These are phyloP conservation scores for Centruroides sculpturatus DNA, from an alignment of 1,140 invertebrate genomes.

Conservation along the genomic window DNA sequence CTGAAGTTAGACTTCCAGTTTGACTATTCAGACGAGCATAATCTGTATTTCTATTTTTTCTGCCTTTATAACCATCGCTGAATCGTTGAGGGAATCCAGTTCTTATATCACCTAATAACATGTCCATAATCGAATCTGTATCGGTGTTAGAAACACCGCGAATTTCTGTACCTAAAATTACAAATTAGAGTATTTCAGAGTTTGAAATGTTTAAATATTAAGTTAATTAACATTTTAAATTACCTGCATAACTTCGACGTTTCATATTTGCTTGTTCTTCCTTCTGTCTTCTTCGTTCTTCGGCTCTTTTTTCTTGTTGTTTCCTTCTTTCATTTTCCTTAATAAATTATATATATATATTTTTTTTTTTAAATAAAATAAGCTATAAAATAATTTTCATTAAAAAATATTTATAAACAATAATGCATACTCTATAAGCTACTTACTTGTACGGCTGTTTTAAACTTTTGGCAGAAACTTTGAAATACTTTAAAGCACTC, in stretches of 20 bases:
- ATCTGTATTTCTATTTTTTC: background rate
- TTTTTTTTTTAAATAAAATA: background rate
- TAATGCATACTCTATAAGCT: background rate
- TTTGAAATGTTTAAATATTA: background rate
- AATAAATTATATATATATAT: background rate
- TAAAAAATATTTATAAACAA: background rate
- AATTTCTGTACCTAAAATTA: background rate
- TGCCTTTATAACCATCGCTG: background rate
- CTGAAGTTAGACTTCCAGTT: constrained; percentile 39
- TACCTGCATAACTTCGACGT: constrained; percentile 18
- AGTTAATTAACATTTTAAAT: constrained; percentile 13
- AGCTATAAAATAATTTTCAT: background rate
- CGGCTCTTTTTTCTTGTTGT: constrained; percentile 65
- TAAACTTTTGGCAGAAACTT: constrained; percentile 52
- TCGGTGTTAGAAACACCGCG: background rate
- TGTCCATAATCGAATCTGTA: constrained; percentile 54
- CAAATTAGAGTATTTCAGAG: background rate
- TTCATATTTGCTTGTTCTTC: constrained; percentile 51
- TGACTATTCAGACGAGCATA: constrained; percentile 10
- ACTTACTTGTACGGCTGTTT: constrained; percentile 25
- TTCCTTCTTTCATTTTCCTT: constrained; percentile 50
- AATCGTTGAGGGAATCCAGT: constrained; percentile 38
- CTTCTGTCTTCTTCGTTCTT: constrained; percentile 50
- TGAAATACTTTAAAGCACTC: constrained; percentile 85
- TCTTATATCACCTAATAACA: constrained; percentile 51